These are phyloP conservation scores for Callyntrura guangdongensis DNA, from an alignment of 2,888 invertebrate species.

Conservation along the genomic window DNA sequence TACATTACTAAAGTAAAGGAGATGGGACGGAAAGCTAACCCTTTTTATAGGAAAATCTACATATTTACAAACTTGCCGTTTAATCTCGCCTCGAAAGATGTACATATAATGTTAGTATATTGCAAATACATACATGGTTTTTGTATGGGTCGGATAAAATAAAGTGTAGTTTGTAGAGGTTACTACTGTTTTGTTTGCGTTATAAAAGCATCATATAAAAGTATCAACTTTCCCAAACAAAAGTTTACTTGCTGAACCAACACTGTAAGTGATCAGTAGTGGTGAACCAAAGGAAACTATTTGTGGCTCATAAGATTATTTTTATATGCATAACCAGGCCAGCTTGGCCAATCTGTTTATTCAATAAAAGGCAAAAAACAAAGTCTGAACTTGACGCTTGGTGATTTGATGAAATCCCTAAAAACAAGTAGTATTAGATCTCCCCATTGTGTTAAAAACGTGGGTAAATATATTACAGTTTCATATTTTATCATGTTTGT, in stretches of 20 bases:
- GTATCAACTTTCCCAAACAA: slow-evolving; percentile 60
- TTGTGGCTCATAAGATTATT: background rate
- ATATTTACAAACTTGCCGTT: background rate
- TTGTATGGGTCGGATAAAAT: background rate
- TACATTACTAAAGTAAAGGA: background rate
- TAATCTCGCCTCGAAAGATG: background rate
- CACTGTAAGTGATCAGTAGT: slow-evolving; percentile 16
- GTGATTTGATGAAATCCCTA: background rate
- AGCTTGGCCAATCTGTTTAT: slow-evolving; percentile 28
- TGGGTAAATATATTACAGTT: no score
- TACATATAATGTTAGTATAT: no score
- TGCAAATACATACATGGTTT: background rate
- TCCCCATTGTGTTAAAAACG: no score
- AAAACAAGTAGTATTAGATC: background rate
- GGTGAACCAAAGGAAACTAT: slow-evolving; percentile 34
- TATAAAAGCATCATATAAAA: slow-evolving; percentile 37
- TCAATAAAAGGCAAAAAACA: background rate
- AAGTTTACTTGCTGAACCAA: slow-evolving; percentile 58
- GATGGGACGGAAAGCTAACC: slow-evolving; percentile 21
- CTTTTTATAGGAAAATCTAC: slow-evolving; percentile 54
- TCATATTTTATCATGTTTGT: no score
- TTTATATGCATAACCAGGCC: slow-evolving; percentile 3
- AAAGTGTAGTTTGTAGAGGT: background rate
- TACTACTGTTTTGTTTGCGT: slow-evolving; percentile 22
- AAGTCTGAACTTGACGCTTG: background rate